These are phyloP conservation scores for Smutsia temminckii DNA, from an alignment of 2,797 vertebrate species.

Conservation along the genomic window DNA sequence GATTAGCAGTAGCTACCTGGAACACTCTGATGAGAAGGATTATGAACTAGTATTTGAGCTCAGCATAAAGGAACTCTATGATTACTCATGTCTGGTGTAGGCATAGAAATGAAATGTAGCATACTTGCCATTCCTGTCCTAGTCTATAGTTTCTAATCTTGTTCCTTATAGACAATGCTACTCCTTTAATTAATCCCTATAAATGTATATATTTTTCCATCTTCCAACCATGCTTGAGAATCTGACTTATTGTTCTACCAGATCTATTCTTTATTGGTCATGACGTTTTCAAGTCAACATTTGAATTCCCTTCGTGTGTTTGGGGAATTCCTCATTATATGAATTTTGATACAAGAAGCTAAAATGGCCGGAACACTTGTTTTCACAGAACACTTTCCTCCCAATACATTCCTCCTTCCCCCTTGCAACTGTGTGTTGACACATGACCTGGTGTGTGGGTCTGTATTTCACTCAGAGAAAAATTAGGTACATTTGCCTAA, in stretches of 20 bases:
- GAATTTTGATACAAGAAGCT: neutral
- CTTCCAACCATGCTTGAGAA: neutral
- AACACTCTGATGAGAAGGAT: neutral
- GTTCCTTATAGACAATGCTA: neutral
- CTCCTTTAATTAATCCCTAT: neutral
- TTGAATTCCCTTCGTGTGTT: neutral
- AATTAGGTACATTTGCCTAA: neutral
- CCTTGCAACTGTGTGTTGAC: neutral
- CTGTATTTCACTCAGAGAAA: neutral
- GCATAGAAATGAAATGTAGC: neutral
- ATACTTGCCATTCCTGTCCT: neutral
- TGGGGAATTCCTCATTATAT: neutral
- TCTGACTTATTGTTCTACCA: neutral
- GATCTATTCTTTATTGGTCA: neutral
- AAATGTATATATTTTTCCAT: neutral
- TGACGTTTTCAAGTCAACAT: neutral
- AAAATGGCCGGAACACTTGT: neutral
- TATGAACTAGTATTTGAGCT: conserved; percentile 45
- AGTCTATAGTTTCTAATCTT: neutral
- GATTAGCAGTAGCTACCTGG: neutral
- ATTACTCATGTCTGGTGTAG: conserved; percentile 3
- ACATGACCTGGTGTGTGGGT: neutral
- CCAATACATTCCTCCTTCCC: neutral
- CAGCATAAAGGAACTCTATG: conserved; percentile 12
- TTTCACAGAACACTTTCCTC: neutral